Percentiles rank a stretch among this genome's conserved stretches.
These are phyloP conservation scores for Heterodera carotae DNA, from an alignment of 1,140 invertebrate species.

Conservation along the genomic window DNA sequence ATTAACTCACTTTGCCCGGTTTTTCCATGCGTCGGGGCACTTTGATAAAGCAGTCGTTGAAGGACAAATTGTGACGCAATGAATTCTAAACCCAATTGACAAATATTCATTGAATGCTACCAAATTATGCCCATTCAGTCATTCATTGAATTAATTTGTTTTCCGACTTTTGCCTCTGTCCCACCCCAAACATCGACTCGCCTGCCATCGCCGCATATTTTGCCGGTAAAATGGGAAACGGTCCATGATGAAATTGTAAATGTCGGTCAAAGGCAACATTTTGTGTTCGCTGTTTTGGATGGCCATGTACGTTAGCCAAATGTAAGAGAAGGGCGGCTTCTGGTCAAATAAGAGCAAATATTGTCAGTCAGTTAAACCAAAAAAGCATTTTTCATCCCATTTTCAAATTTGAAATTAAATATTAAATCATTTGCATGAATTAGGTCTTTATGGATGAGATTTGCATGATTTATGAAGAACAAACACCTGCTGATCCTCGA, in stretches of 20 bases:
- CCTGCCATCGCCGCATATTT: slow-evolving; percentile 79
- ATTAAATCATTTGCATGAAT: no score
- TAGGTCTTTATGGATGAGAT: no score
- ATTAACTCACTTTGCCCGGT: slow-evolving; percentile 76
- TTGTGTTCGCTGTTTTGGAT: slow-evolving; percentile 90
- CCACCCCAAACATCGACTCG: neutral
- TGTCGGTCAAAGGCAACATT: slow-evolving; percentile 89
- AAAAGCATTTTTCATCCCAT: no score
- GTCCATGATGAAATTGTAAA: slow-evolving; percentile 89
- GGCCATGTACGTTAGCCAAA: slow-evolving; percentile 93
- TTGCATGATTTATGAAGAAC: neutral
- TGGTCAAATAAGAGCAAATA: slow-evolving; percentile 8
- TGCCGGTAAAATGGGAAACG: slow-evolving; percentile 85
- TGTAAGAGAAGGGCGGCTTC: slow-evolving; percentile 95
- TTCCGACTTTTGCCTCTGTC: neutral
- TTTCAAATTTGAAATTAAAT: no score
- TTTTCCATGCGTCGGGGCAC: slow-evolving; percentile 83
- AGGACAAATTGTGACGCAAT: slow-evolving; percentile 69
- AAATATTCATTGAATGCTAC: neutral
- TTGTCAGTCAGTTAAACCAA: no score
- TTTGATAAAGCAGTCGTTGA: slow-evolving; percentile 72
- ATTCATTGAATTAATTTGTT: neutral
- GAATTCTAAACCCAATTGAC: slow-evolving; percentile 70
- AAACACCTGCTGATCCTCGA: slow-evolving; percentile 58
- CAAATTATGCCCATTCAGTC: no score